A percentile compares a stretch with the other conserved stretches of the same genome.
These are phyloP conservation scores for Drosophila nr. perissopoda DNA, from an alignment of 2,888 invertebrate genomes.

Conservation along the genomic window DNA sequence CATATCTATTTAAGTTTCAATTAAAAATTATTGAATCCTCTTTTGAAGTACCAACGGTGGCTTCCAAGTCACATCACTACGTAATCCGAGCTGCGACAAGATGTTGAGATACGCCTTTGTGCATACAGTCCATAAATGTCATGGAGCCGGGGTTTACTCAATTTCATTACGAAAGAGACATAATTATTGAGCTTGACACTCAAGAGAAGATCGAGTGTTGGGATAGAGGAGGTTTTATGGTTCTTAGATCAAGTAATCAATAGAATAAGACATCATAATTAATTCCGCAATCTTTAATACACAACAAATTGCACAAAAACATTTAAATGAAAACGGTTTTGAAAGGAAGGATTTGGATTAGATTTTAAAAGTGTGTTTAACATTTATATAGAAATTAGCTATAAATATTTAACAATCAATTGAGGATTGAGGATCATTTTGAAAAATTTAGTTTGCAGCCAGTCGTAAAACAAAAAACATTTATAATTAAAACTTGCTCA, in stretches of 20 bases:
- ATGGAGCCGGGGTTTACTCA: background rate
- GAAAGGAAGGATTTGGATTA: background rate
- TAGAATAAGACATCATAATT: background rate
- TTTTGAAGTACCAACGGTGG: conserved; percentile 4
- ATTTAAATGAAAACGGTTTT: background rate
- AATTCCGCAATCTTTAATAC: background rate
- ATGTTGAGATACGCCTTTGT: conserved; percentile 18
- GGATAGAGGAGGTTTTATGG: background rate
- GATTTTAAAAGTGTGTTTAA: background rate
- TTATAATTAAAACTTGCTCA: too few species aligned
- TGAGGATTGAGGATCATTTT: too few species aligned
- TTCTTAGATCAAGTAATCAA: background rate
- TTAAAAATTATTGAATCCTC: conserved; percentile 27
- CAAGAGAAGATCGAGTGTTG: background rate
- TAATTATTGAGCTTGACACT: conserved; percentile 6
- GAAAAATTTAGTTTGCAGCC: background rate
- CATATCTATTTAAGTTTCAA: conserved; percentile 43
- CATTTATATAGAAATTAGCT: background rate
- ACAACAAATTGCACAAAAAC: background rate
- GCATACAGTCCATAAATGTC: conserved; percentile 23
- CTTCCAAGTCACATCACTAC: conserved; percentile 11
- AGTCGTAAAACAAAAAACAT: too few species aligned
- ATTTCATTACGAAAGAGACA: conserved; percentile 17
- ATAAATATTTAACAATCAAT: background rate
- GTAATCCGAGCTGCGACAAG: conserved; percentile 24